Percentiles rank a stretch among this genome's conserved stretches.
phyloP scores from a whole-genome alignment of 2,113 vertebrate genomes.

The Chaetura pelagica region DNA sequence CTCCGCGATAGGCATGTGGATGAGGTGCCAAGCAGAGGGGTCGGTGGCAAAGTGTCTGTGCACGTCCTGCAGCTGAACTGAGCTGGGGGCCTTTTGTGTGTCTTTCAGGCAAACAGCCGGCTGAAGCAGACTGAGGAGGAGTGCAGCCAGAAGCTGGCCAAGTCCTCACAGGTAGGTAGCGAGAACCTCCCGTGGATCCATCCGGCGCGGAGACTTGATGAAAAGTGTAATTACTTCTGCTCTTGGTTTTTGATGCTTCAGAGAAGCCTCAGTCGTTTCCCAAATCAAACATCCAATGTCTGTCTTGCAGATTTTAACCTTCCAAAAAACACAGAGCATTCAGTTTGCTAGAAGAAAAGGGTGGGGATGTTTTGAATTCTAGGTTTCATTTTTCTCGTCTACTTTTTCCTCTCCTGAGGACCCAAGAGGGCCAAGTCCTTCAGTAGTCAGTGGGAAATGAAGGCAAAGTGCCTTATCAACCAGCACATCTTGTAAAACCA shows the following conservation, averaged over 20 bases:
- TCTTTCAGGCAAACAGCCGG: conserved; percentile 87
- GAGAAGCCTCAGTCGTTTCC: background rate
- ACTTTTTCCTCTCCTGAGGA: background rate
- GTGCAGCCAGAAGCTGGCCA: conserved; percentile 84
- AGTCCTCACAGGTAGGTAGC: conserved; percentile 89
- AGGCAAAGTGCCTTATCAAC: background rate
- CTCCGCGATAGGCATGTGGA: conserved; percentile 79
- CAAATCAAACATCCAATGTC: background rate
- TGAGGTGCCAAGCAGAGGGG: conserved; percentile 80
- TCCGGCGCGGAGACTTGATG: background rate
- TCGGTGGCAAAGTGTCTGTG: conserved; percentile 78
- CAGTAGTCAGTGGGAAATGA: background rate
- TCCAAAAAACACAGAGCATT: background rate
- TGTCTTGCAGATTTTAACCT: background rate
- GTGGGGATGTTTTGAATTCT: background rate
- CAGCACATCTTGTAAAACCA: background rate
- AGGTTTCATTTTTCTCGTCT: background rate
- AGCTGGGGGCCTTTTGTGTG: conserved; percentile 74
- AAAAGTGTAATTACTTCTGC: background rate
- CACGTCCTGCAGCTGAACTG: conserved; percentile 73
- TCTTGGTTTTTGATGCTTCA: background rate
- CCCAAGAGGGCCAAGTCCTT: background rate
- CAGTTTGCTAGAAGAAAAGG: background rate
- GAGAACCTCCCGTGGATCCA: background rate
- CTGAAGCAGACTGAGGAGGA: conserved; percentile 92